Evolutionary conservation across 2,888 invertebrate genomes (phyloP).

Genomic region (Andrena haemorrhoa): DNA sequence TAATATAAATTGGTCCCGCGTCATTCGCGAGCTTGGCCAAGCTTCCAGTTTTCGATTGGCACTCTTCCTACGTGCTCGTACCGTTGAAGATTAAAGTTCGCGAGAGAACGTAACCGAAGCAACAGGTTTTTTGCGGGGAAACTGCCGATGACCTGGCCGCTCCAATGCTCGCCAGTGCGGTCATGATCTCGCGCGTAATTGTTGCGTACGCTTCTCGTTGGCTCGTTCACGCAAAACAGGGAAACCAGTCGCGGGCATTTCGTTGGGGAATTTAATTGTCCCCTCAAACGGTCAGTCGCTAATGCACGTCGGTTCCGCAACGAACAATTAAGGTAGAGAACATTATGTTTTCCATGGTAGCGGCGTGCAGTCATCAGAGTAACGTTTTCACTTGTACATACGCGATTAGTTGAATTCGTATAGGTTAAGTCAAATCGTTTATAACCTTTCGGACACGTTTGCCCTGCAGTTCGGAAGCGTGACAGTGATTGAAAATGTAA

Average conservation of each 20-base stretch:
- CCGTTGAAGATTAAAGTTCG: conserved; percentile 45
- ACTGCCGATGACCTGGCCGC: conserved; percentile 61
- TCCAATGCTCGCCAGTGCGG: conserved; percentile 16
- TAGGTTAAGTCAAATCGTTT: too few species aligned
- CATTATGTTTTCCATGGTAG: not conserved
- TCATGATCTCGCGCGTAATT: conserved; percentile 21
- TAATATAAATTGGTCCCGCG: conserved; percentile 6
- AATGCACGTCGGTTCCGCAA: not conserved
- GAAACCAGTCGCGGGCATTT: not conserved
- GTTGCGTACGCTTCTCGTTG: conserved; percentile 6
- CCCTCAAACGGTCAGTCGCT: not conserved
- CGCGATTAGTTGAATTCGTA: not conserved
- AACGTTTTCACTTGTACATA: not conserved
- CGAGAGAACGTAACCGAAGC: conserved; percentile 66
- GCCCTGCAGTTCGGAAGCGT: too few species aligned
- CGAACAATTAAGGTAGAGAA: not conserved
- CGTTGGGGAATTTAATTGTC: conserved; percentile 1
- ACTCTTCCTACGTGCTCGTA: conserved; percentile 30
- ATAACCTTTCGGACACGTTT: too few species aligned
- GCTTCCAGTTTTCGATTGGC: conserved; percentile 39
- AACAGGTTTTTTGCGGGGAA: conserved; percentile 75
- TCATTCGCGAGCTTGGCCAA: conserved; percentile 41
- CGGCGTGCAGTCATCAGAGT: not conserved
- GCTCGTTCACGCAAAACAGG: not conserved
- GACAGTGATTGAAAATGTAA: not conserved